phyloP scores from a whole-genome alignment of 1,140 invertebrate genomes.

The Drosophila nannoptera region DNA sequence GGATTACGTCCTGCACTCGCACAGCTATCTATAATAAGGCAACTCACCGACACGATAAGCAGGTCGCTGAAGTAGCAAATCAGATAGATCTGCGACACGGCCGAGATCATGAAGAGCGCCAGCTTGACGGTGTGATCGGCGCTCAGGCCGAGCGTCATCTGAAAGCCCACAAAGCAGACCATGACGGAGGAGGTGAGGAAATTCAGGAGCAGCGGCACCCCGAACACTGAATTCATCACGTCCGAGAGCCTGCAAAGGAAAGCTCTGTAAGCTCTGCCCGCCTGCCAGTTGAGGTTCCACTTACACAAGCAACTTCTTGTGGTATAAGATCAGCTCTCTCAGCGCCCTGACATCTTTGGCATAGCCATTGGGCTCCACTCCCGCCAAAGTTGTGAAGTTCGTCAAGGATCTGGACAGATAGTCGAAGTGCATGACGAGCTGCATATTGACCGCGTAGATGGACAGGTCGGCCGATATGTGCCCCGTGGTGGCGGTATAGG shows the following conservation, averaged over 20 bases:
- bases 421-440: constrained; percentile 60
- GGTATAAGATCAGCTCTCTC: constrained; percentile 40
- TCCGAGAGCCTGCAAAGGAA: constrained; percentile 40
- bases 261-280: too few species aligned
- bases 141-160: constrained; percentile 45
- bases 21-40: not conserved
- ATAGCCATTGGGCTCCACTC: not conserved
- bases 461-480: constrained; percentile 51
- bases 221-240: constrained; percentile 48
- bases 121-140: constrained; percentile 37
- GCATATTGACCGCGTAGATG: constrained; percentile 39
- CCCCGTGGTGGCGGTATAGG: constrained; percentile 41
- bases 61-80: constrained; percentile 50
- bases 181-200: constrained; percentile 46
- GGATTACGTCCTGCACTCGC: too few species aligned
- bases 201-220: constrained; percentile 47
- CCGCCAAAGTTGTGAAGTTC: not conserved
- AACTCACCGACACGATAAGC: constrained; percentile 46
- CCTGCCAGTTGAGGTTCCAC: not conserved
- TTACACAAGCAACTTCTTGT: constrained; percentile 44
- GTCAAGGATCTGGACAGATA: constrained; percentile 26
- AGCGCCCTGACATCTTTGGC: constrained; percentile 30
- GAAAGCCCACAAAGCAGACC: constrained; percentile 53
- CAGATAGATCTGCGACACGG: constrained; percentile 40
- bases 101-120: constrained; percentile 34